Evolutionary conservation across 2,113 vertebrate genomes (phyloP), one percentile per base, ranked within the genome.

Genomic region (Lampris incognitus): DNA sequence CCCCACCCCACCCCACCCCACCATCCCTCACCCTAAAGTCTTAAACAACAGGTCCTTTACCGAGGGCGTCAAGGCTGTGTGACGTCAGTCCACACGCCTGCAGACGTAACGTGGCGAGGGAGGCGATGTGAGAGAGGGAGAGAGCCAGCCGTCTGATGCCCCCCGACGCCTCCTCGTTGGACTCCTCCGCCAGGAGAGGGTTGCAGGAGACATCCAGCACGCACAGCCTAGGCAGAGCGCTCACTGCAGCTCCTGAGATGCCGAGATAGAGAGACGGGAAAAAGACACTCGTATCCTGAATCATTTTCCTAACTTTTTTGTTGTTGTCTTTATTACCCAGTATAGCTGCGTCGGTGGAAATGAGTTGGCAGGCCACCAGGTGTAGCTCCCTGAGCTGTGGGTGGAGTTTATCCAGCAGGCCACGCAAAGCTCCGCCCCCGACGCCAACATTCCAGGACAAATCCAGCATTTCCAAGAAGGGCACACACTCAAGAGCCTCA

Each of bases 371-470:
- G 72, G 95, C 93, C 5, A 94, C 93, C 9, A 98, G 82, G 86
- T 94, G 94, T 58, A 97, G 93, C 46, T 89, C 90, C 69, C 88
- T 95, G 84, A 97, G 76, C 9, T 86, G 83, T 11, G 85, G 82
- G 5, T 56, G 83, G 1, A 96, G 49, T 38, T 91, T 92, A 72
- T 91, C 92, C 60, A 95, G 88, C 44, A 97, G 81, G 71, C 92
- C 78, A 39, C 92, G 94, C 46, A 98, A 73, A 60, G 92, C 93
- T 9, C 94, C 95, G 59, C 94, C 95, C 13, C 96, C 95, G 0
- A 96, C 78, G 2, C 92, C 85, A 38, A 73, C 44, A 71, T 99
- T 99, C 96, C 96, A 99, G 61, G 96, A 98, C 74, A 99, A 89
- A 87, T 96, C 96, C 52, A 99, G 72, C 76, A 94, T 80, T 89